A percentile compares a stretch with the other conserved stretches of the same genome.
Evolutionary conservation across 92 coral and sea anemone genomes (phyloP).

Genomic region (Paragorgia papillata): DNA sequence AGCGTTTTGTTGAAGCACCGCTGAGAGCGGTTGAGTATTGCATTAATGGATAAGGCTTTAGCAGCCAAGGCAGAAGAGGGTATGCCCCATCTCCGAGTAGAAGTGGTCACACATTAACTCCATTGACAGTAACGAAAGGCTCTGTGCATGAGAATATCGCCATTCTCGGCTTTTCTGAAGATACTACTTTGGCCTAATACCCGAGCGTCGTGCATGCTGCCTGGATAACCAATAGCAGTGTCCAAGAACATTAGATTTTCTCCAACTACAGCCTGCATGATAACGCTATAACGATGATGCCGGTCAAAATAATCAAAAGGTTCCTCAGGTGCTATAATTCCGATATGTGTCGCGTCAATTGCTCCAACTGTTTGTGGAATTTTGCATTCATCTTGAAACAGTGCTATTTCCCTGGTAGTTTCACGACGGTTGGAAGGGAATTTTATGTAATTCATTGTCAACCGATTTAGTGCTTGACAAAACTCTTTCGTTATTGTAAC

Average conservation of each 20-base stretch:
- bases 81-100: constrained; percentile 59
- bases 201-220: constrained; percentile 67
- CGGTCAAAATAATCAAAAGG: constrained; percentile 60
- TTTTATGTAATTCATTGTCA: constrained; percentile 32
- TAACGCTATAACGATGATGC: constrained; percentile 57
- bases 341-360: constrained; percentile 65
- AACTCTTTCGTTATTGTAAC: constrained; percentile 46
- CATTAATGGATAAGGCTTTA: constrained; percentile 52
- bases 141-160: constrained; percentile 42
- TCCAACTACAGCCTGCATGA: constrained; percentile 57
- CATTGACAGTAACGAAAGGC: constrained; percentile 30
- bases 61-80: constrained; percentile 58
- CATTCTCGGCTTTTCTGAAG: constrained; percentile 52
- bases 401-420: constrained; percentile 58
- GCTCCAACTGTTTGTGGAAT: constrained; percentile 61
- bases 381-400: constrained; percentile 55
- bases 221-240: constrained; percentile 64
- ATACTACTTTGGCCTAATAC: constrained; percentile 35
- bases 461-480: constrained; percentile 41
- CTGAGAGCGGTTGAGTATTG: constrained; percentile 30
- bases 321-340: constrained; percentile 62
- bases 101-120: constrained; percentile 38
- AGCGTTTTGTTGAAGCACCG: constrained; percentile 50
- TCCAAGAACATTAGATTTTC: constrained; percentile 45
- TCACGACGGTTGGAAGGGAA: constrained; percentile 64